These are phyloP conservation scores for Marcusenius ussheri DNA, from an alignment of 2,113 vertebrate genomes.

Conservation along the genomic window DNA sequence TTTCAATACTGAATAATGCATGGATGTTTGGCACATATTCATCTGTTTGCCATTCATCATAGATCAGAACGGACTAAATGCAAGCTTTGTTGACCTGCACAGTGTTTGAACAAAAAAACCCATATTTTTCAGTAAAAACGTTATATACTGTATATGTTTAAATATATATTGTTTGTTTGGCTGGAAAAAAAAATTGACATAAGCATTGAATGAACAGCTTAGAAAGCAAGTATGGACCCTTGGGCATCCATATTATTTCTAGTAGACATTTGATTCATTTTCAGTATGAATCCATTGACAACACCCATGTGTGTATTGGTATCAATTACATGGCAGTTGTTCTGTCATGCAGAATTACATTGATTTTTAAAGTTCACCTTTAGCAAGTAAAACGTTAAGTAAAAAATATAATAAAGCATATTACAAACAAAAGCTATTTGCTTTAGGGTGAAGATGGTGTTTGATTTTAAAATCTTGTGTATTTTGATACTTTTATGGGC, in stretches of 20 bases:
- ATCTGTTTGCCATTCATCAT: background rate
- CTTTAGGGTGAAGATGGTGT: slow-evolving; percentile 18
- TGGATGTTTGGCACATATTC: background rate
- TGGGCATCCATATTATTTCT: background rate
- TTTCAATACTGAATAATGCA: background rate
- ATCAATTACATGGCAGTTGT: background rate
- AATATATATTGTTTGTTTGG: background rate
- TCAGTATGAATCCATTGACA: background rate
- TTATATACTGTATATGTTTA: background rate
- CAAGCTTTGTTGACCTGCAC: background rate
- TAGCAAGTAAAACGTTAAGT: background rate
- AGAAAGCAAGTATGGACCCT: background rate
- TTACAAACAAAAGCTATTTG: slow-evolving; percentile 14
- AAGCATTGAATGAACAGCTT: slow-evolving; percentile 1
- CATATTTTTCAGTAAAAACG: background rate
- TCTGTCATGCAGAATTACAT: background rate
- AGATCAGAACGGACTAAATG: background rate
- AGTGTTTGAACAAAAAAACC: background rate
- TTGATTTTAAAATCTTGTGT: slow-evolving; percentile 31
- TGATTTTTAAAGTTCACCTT: background rate
- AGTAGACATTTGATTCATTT: background rate
- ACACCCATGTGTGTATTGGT: background rate
- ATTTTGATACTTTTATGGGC: background rate
- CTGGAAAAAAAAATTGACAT: background rate
- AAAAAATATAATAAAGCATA: slow-evolving; percentile 5